Evolutionary conservation across 2,113 vertebrate species (phyloP).

Genomic region (Lophura nycthemera): DNA sequence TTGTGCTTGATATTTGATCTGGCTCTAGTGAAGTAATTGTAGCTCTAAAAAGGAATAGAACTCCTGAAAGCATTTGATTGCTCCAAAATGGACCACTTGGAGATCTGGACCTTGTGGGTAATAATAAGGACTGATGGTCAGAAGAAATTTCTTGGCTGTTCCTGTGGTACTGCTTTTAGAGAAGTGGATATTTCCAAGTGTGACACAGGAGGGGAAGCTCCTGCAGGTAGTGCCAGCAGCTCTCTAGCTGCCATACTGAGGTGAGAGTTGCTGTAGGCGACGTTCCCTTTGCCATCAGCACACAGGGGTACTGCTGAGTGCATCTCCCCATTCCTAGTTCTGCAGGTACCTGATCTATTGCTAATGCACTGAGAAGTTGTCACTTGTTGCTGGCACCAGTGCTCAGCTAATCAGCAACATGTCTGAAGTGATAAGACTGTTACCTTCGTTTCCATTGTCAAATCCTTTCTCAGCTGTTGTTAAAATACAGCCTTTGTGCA

Average conservation of each 20-base stretch:
- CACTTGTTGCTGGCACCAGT: neutral
- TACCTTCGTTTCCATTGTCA: neutral
- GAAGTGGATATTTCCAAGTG: neutral
- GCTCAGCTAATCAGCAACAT: neutral
- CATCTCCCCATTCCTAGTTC: neutral
- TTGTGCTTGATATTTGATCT: conserved; percentile 50
- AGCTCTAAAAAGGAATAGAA: conserved; percentile 4
- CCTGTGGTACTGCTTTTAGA: neutral
- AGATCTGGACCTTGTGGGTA: accelerated
- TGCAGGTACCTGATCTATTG: accelerated
- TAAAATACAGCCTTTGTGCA: neutral
- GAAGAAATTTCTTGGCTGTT: neutral
- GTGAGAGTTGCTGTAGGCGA: neutral
- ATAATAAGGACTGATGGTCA: neutral
- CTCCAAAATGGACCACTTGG: neutral
- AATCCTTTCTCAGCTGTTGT: neutral
- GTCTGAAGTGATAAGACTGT: neutral
- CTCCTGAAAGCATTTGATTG: neutral
- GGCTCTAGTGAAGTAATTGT: conserved; percentile 15
- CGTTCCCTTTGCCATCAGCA: neutral
- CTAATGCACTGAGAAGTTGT: neutral
- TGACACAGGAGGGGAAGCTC: neutral
- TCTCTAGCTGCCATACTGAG: neutral
- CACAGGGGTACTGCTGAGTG: neutral
- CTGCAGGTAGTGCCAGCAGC: neutral